Conservation (phyloP, 2,113 vertebrate genomes). For the Caranx ignobilis region DNA sequence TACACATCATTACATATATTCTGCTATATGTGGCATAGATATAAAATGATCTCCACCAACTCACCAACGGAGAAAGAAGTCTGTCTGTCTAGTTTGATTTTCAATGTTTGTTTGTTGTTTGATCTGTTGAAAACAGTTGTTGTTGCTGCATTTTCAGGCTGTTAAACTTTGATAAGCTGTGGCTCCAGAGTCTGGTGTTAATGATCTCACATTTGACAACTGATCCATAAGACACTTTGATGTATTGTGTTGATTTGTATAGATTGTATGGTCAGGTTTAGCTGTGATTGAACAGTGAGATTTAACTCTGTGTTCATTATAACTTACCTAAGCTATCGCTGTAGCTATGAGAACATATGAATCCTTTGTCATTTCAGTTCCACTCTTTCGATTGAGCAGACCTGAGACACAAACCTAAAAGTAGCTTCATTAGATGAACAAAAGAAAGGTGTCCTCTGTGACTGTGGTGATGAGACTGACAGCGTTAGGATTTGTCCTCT, state of each 20-base stretch:
- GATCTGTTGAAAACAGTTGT: no score
- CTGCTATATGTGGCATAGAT: background rate
- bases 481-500: conserved; percentile 80
- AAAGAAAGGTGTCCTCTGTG: conserved; percentile 64
- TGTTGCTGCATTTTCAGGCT: background rate
- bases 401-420: no score
- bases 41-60: background rate
- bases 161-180: no score
- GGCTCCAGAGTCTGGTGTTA: background rate
- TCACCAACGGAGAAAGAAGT: background rate
- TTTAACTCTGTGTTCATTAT: background rate
- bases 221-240: background rate
- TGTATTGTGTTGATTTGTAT: background rate
- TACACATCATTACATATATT: background rate
- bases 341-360: no score
- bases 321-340: background rate
- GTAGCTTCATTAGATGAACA: background rate
- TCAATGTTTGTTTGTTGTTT: no score
- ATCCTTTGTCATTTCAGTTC: no score
- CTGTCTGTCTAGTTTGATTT: background rate
- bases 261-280: background rate
- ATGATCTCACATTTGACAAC: background rate
- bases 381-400: no score
- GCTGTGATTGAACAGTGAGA: background rate
- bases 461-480: conserved; percentile 82